These are phyloP conservation scores for Amorpha juglandis DNA, from an alignment of 2,888 invertebrate species.

Conservation along the genomic window DNA sequence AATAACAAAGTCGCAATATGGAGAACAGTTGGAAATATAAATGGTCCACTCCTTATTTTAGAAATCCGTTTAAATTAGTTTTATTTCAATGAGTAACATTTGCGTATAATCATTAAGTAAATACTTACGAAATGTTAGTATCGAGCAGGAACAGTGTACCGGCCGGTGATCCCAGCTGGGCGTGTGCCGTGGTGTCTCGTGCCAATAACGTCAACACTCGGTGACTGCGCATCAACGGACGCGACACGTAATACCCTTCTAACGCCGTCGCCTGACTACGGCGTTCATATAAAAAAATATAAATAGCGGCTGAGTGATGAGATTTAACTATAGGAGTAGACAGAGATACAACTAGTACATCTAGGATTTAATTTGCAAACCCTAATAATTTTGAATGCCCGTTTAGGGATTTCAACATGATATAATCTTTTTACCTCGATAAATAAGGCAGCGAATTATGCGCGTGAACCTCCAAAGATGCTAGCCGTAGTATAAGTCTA, in stretches of 20 bases:
- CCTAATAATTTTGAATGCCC: no score
- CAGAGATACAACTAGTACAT: no score
- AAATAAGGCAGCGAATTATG: constrained; percentile 60
- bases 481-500: constrained; percentile 45
- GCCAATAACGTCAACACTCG: constrained; percentile 55
- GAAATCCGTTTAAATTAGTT: no score
- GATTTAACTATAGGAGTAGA: no score
- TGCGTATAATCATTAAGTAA: no score
- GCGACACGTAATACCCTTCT: constrained; percentile 73
- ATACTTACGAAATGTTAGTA: constrained; percentile 61
- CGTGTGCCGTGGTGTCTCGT: constrained; percentile 44
- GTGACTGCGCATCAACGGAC: constrained; percentile 64
- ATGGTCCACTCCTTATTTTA: no score
- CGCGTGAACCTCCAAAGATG: constrained; percentile 48
- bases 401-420: no score
- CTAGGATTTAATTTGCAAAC: no score
- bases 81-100: no score
- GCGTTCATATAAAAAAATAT: not conserved
- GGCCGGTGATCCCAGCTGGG: constrained; percentile 48
- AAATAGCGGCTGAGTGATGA: not conserved
- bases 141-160: constrained; percentile 61
- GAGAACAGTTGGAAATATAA: no score
- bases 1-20: no score
- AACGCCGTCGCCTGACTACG: constrained; percentile 46
- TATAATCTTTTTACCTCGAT: constrained; percentile 47